Conservation (phyloP, 37 sponge, comb jelly and placozoan genomes). For the Aplysina aerophoba region DNA sequence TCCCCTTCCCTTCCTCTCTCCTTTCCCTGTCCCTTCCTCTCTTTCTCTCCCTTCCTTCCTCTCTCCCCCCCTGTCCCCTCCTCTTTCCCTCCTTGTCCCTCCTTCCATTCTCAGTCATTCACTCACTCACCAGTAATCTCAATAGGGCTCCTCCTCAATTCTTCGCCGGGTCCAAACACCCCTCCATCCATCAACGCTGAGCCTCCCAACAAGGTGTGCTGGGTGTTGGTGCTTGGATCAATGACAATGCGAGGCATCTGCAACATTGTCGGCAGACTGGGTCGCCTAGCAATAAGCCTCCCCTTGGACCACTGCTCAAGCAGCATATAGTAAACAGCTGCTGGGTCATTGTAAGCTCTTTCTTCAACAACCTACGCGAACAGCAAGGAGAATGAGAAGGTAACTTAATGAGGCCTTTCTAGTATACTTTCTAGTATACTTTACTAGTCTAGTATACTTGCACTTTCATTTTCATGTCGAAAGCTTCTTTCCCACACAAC, state of each 20-base stretch:
- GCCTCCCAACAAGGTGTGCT: slow-evolving; percentile 10
- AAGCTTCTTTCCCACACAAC: no score
- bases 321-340: slow-evolving; percentile 83
- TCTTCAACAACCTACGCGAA: slow-evolving; percentile 64
- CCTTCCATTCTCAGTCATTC: background rate
- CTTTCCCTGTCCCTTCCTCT: no score
- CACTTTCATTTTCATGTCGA: no score
- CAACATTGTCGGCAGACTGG: background rate
- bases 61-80: background rate
- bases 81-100: background rate
- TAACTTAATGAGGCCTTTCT: background rate
- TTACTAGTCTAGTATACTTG: no score
- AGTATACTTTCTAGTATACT: no score
- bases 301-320: slow-evolving; percentile 68
- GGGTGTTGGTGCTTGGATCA: slow-evolving; percentile 23
- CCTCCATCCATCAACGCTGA: background rate
- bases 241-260: slow-evolving; percentile 26
- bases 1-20: no score
- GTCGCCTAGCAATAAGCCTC: slow-evolving; percentile 32
- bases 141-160: background rate
- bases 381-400: background rate
- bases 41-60: background rate
- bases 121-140: background rate
- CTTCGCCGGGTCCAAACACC: slow-evolving; percentile 17
- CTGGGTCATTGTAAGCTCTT: slow-evolving; percentile 65